Evolutionary conservation across 2,888 invertebrate species (phyloP).

Genomic region (Myathropa florea): DNA sequence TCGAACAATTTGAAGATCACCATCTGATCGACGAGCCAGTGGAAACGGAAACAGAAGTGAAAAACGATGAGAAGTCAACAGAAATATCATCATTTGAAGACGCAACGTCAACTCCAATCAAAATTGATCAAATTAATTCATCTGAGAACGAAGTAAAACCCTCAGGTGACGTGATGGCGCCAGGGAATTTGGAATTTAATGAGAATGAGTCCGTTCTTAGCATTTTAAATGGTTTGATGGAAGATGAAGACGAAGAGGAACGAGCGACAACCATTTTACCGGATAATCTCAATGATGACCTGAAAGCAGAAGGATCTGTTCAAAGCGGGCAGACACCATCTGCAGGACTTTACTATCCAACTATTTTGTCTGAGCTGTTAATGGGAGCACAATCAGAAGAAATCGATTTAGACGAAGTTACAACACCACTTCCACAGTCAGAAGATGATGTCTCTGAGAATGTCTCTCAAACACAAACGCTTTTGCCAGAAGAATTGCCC

Average conservation of each 20-base stretch:
- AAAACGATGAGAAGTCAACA: slow-evolving; percentile 13
- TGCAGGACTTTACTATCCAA: slow-evolving; percentile 44
- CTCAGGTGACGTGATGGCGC: not conserved
- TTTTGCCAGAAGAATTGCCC: slow-evolving; percentile 76
- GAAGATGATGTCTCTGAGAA: slow-evolving; percentile 5
- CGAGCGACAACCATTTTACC: slow-evolving; percentile 74
- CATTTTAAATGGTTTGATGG: slow-evolving; percentile 77
- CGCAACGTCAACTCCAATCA: not conserved
- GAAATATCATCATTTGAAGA: not conserved
- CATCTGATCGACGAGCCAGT: slow-evolving; percentile 34
- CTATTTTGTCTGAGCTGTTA: slow-evolving; percentile 53
- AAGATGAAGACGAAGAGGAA: slow-evolving; percentile 75
- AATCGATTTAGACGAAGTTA: slow-evolving; percentile 49
- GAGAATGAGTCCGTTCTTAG: slow-evolving; percentile 78
- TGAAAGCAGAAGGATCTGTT: slow-evolving; percentile 46
- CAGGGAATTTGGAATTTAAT: slow-evolving; percentile 72
- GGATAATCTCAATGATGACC: slow-evolving; percentile 66
- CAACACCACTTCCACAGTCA: slow-evolving; percentile 38
- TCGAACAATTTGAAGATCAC: slow-evolving; percentile 52
- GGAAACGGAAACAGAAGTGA: not conserved
- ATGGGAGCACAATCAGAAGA: slow-evolving; percentile 33
- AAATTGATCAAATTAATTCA: not conserved
- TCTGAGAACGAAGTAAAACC: not conserved
- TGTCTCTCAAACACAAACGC: slow-evolving; percentile 62
- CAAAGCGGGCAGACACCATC: slow-evolving; percentile 51